phyloP scores from a whole-genome alignment of 2,797 vertebrate species.

The Myotis planiceps region DNA sequence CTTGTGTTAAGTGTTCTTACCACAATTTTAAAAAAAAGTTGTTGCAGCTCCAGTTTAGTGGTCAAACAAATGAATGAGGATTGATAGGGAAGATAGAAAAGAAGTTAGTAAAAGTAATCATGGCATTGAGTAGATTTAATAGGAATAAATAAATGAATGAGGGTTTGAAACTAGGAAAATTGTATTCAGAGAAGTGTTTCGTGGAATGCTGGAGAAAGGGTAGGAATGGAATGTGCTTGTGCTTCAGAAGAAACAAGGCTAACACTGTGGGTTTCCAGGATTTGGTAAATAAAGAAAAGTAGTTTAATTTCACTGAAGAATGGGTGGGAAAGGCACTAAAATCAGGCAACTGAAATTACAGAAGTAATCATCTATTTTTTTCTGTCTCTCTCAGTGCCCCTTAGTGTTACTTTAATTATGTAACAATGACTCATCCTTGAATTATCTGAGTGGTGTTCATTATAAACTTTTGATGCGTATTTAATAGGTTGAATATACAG shows the following conservation, averaged over 20 bases:
- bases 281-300: not conserved
- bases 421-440: conserved; percentile 39
- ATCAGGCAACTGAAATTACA: not conserved
- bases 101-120: not conserved
- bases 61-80: not conserved
- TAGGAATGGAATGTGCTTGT: not conserved
- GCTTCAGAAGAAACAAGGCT: not conserved
- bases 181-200: not conserved
- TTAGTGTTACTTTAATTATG: conserved; percentile 37
- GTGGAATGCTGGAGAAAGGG: not conserved
- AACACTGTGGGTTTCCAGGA: not conserved
- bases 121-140: not conserved
- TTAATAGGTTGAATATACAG: conserved; percentile 52
- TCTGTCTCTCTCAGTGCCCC: not conserved
- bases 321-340: not conserved
- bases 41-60: not conserved
- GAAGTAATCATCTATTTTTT: not conserved
- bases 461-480: conserved; percentile 57
- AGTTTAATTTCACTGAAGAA: not conserved
- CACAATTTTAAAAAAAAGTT: not conserved
- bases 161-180: not conserved
- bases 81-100: not conserved
- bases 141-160: not conserved
- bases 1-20: not conserved
- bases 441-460: conserved; percentile 47